Percentiles rank a stretch among this genome's conserved stretches.
Evolutionary conservation across 2,113 vertebrate genomes (phyloP).

Genomic region (Seriola rivoliana): DNA sequence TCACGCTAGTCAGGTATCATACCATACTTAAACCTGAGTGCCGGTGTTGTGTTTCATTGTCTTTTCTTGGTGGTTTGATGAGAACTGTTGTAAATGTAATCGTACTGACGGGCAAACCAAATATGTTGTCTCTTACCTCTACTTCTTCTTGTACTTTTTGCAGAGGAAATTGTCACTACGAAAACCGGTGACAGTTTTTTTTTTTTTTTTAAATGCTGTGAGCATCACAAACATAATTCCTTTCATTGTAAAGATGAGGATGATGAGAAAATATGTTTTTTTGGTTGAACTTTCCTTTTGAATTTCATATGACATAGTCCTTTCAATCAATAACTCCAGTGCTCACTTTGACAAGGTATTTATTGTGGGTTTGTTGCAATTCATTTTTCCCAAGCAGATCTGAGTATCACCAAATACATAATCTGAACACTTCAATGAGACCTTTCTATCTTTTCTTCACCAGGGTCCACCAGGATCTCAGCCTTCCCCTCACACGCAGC

Average conservation of each 20-base stretch:
- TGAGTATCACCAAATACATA: constrained; percentile 13
- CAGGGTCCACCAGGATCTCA: constrained; percentile 87
- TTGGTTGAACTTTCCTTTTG: not conserved
- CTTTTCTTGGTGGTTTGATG: not conserved
- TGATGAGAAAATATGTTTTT: not conserved
- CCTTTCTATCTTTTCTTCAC: constrained; percentile 63
- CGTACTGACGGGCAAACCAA: not conserved
- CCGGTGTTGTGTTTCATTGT: not conserved
- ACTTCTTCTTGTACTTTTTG: not conserved
- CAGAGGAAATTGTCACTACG: not conserved
- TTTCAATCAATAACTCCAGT: not conserved
- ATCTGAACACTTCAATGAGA: constrained; percentile 30
- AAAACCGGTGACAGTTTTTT: not conserved
- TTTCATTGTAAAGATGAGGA: not conserved
- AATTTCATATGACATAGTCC: not conserved
- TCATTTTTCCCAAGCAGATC: not conserved
- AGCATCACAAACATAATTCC: not conserved
- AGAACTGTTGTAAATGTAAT: not conserved
- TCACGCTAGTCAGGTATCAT: not conserved
- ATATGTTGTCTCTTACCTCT: not conserved
- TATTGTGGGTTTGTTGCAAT: constrained; percentile 2
- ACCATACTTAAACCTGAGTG: not conserved
- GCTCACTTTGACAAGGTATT: not conserved
- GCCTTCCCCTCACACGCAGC: constrained; percentile 87
- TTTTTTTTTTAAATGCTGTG: not conserved